Evolutionary conservation across 2,797 vertebrate species (phyloP).

Genomic region (Megalops cyprinoides): DNA sequence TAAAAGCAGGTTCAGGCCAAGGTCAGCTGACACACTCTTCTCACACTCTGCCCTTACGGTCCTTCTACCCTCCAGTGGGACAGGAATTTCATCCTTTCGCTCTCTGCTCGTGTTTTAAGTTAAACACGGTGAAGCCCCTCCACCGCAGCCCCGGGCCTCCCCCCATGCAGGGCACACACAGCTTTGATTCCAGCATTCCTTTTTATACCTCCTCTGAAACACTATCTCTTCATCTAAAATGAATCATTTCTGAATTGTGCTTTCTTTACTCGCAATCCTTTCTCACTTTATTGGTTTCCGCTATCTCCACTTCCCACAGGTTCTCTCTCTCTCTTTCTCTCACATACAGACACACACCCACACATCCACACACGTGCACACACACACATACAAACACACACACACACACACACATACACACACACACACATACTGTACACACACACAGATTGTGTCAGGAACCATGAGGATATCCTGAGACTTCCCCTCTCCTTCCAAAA

Average conservation of each 20-base stretch:
- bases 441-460: not conserved
- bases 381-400: not conserved
- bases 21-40: not conserved
- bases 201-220: conserved; percentile 29
- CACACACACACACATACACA: not conserved
- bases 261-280: conserved; percentile 20
- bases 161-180: not conserved
- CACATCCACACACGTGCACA: not conserved
- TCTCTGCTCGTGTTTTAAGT: not conserved
- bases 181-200: not conserved
- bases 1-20: conserved; percentile 6
- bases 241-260: conserved; percentile 35
- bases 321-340: conserved; percentile 1
- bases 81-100: not conserved
- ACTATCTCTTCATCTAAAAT: conserved; percentile 38
- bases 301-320: conserved; percentile 14
- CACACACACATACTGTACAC: not conserved
- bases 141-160: not conserved
- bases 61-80: not conserved
- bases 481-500: conserved; percentile 8
- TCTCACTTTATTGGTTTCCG: conserved; percentile 29
- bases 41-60: not conserved
- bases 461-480: conserved; percentile 24
- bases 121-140: not conserved
- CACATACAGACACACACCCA: not conserved